These are phyloP conservation scores for Peromyscus polionotus DNA, from an alignment of 2,113 vertebrate genomes.

Conservation along the genomic window DNA sequence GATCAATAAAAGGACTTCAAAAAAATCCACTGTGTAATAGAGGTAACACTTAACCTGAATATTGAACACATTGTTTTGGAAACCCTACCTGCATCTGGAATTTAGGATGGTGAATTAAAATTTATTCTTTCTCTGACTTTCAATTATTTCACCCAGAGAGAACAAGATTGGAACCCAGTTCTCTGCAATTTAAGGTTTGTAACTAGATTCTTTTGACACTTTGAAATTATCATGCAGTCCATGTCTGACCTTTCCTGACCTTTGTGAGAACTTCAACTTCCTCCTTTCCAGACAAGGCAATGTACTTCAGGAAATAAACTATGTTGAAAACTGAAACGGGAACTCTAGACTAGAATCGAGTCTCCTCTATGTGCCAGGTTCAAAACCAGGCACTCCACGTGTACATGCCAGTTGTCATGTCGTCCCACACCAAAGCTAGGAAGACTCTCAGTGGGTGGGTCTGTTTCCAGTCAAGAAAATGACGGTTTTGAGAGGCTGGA, in stretches of 20 bases:
- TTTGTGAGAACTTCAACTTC: background rate
- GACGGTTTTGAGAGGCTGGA: background rate
- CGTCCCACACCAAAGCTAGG: background rate
- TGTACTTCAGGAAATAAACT: background rate
- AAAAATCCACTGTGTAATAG: background rate
- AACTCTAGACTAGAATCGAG: background rate
- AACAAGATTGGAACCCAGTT: background rate
- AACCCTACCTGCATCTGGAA: conserved; percentile 33
- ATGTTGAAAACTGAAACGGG: background rate
- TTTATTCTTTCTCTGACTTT: conserved; percentile 35
- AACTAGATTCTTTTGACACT: conserved; percentile 8
- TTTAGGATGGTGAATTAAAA: background rate
- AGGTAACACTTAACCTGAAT: conserved; percentile 49
- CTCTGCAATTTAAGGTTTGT: background rate
- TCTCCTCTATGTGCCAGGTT: background rate
- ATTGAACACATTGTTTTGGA: conserved; percentile 8
- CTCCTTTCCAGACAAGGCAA: background rate
- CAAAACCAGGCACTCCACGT: background rate
- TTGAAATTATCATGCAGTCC: conserved; percentile 26
- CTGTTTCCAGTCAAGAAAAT: conserved; percentile 16
- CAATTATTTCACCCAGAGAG: conserved; percentile 6
- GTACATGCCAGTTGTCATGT: background rate
- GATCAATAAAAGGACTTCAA: conserved; percentile 60
- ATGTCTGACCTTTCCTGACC: background rate
- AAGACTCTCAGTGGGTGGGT: background rate